Percentiles rank a stretch among this genome's conserved stretches.
Evolutionary conservation across 2,888 invertebrate genomes (phyloP).

Genomic region (Drosophila yooni): DNA sequence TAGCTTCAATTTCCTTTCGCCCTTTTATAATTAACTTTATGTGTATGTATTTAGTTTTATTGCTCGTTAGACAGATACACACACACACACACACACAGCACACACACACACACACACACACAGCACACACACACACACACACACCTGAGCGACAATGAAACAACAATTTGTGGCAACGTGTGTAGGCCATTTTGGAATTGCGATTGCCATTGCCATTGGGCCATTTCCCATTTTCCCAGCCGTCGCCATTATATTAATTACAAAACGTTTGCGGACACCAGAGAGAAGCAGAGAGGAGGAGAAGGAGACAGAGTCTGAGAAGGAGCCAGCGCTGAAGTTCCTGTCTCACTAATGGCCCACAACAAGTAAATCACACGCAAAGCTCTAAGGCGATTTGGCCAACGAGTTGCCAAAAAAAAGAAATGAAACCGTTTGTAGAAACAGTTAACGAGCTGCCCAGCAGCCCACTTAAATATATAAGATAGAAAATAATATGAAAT

Average conservation of each 20-base stretch:
- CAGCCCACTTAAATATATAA: conserved; percentile 23
- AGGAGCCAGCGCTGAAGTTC: conserved; percentile 28
- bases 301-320: not conserved
- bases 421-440: conserved; percentile 23
- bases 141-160: conserved; percentile 70
- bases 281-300: not conserved
- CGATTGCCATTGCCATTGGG: conserved; percentile 32
- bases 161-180: conserved; percentile 78
- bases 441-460: conserved; percentile 70
- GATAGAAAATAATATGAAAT: not conserved
- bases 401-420: conserved; percentile 37
- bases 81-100: conserved; percentile 26
- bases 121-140: conserved; percentile 7
- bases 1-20: conserved; percentile 77
- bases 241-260: conserved; percentile 77
- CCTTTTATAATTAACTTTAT: conserved; percentile 79
- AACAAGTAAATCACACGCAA: conserved; percentile 80
- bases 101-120: conserved; percentile 38
- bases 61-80: conserved; percentile 71
- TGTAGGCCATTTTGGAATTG: conserved; percentile 75
- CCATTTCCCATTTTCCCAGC: conserved; percentile 50
- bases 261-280: conserved; percentile 70
- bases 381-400: conserved; percentile 76
- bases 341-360: conserved; percentile 72
- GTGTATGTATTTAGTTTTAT: conserved; percentile 80